These are phyloP conservation scores for Cetonia aurata DNA, from an alignment of 2,888 invertebrate species.

Conservation along the genomic window DNA sequence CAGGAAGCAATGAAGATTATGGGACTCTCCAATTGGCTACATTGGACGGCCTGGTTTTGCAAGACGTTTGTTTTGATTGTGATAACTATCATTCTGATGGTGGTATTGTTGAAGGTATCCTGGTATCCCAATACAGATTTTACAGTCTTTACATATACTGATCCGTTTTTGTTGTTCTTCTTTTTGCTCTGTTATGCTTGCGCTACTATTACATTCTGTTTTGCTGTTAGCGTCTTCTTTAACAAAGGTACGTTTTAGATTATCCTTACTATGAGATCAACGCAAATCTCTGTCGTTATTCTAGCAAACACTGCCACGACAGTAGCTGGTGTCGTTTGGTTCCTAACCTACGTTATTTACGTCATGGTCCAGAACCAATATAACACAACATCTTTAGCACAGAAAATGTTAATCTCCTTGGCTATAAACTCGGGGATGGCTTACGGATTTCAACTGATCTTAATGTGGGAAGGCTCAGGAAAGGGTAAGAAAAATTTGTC, in stretches of 20 bases:
- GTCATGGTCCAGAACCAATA: conserved; percentile 75
- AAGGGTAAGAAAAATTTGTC: conserved; percentile 68
- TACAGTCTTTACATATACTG: conserved; percentile 78
- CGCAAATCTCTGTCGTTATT: not conserved
- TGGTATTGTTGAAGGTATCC: conserved; percentile 67
- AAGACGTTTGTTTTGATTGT: conserved; percentile 78
- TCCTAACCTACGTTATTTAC: conserved; percentile 80
- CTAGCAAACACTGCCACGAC: conserved; percentile 84
- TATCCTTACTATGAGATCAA: not conserved
- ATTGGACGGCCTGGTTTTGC: conserved; percentile 88
- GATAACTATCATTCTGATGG: conserved; percentile 71
- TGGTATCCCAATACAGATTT: conserved; percentile 64
- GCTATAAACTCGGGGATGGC: conserved; percentile 86
- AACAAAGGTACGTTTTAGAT: conserved; percentile 73
- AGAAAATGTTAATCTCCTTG: conserved; percentile 76
- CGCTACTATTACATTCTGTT: conserved; percentile 81
- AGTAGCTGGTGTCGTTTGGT: conserved; percentile 82
- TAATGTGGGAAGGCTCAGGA: conserved; percentile 79
- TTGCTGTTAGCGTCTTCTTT: conserved; percentile 85
- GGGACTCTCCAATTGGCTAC: conserved; percentile 86
- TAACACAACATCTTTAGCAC: conserved; percentile 70
- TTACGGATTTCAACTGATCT: conserved; percentile 80
- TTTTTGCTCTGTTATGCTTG: conserved; percentile 79
- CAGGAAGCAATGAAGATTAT: conserved; percentile 93
- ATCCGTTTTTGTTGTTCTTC: conserved; percentile 76